Evolutionary conservation across 2,888 invertebrate genomes (phyloP).

Genomic region (Aelia acuminata): DNA sequence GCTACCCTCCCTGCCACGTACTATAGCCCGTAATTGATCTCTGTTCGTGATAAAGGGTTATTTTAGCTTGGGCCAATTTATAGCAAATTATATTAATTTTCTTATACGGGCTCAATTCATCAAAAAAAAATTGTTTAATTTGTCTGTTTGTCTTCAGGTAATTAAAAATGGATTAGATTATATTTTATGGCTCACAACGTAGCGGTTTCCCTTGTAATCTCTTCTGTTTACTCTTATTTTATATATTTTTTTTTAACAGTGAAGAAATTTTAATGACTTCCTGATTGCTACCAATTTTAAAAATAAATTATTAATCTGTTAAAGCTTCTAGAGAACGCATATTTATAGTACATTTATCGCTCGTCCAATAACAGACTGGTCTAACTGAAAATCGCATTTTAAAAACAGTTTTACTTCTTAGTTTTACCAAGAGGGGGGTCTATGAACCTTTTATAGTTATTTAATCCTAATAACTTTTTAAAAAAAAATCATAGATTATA

Average conservation of each 20-base stretch:
- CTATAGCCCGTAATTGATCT: constrained; percentile 5
- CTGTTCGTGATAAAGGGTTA: constrained; percentile 25
- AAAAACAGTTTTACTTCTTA: too few species aligned
- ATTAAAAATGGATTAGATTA: background rate
- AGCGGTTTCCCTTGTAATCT: background rate
- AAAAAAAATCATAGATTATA: too few species aligned
- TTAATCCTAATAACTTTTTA: too few species aligned
- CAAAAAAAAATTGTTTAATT: constrained; percentile 24
- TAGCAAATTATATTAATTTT: constrained; percentile 29
- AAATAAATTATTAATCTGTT: background rate
- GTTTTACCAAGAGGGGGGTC: too few species aligned
- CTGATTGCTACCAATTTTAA: background rate
- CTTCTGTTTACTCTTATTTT: background rate
- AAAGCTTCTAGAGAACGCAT: background rate
- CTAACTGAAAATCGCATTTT: too few species aligned
- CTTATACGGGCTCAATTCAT: background rate
- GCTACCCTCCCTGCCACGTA: constrained; percentile 2
- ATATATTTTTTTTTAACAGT: background rate
- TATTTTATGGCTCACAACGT: background rate
- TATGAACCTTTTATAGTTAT: too few species aligned
- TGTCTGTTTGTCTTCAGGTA: background rate
- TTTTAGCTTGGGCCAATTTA: constrained; percentile 2
- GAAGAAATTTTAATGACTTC: constrained; percentile 2
- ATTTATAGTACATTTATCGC: too few species aligned
- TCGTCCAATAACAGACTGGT: too few species aligned